These are phyloP conservation scores for Sitta carolinensis DNA, from an alignment of 2,797 vertebrate genomes.

Conservation along the genomic window DNA sequence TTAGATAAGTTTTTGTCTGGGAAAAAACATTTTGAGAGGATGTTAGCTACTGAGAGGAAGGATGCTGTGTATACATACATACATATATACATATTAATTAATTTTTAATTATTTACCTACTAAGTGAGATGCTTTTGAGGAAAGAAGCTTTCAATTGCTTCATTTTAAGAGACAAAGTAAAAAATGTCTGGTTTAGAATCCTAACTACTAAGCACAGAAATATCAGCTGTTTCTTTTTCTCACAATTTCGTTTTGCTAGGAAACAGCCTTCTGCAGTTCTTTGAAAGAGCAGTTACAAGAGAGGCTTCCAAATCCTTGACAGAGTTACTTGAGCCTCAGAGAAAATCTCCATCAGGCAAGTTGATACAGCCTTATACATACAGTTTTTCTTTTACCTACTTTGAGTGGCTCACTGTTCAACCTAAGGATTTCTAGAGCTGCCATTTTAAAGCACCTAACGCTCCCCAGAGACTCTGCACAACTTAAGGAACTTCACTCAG, in stretches of 20 bases:
- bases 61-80: neutral
- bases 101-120: neutral
- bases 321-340: neutral
- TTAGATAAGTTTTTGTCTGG: neutral
- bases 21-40: neutral
- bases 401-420: neutral
- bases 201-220: neutral
- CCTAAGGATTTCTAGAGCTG: neutral
- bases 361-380: neutral
- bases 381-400: neutral
- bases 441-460: neutral
- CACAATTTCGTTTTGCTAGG: neutral
- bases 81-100: neutral
- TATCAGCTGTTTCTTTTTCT: neutral
- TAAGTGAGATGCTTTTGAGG: neutral
- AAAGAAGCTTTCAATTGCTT: neutral
- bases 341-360: constrained; percentile 6
- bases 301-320: neutral
- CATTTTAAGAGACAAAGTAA: neutral
- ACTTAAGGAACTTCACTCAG: neutral
- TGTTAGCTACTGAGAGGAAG: neutral
- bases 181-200: neutral
- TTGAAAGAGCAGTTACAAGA: neutral
- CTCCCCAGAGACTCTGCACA: neutral
- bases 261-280: neutral